Conservation (phyloP, 2,113 vertebrate genomes). For the Erythrolamprus reginae region DNA sequence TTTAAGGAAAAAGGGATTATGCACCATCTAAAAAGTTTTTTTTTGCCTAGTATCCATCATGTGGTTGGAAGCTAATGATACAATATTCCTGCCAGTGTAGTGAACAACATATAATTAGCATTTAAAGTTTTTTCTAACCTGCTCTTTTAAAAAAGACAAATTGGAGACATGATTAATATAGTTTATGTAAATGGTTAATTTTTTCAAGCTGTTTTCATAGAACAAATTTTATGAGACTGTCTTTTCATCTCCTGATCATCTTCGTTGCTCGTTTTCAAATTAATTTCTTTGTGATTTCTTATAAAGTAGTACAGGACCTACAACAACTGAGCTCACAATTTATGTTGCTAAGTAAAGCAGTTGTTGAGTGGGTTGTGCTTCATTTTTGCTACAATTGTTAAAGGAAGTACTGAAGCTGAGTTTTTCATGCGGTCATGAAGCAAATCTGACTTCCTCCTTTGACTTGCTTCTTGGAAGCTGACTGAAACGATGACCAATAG, state of each 20-base stretch:
- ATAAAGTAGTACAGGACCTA: neutral
- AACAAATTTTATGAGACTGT: neutral
- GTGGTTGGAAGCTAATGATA: neutral
- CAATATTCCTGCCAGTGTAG: neutral
- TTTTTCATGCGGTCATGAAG: neutral
- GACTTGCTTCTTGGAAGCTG: neutral
- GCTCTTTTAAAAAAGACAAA: neutral
- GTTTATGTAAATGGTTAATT: neutral
- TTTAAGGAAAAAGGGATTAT: neutral
- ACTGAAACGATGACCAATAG: neutral
- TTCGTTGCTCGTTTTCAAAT: neutral
- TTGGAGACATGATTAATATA: neutral
- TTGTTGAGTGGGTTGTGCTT: neutral
- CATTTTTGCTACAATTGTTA: neutral
- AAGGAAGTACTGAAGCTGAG: neutral
- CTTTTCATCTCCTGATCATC: neutral
- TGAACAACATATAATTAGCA: neutral
- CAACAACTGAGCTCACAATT: neutral
- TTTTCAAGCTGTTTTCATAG: neutral
- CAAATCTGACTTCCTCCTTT: neutral
- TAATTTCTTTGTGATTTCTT: neutral
- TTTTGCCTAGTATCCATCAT: neutral
- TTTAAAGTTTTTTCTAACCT: neutral
- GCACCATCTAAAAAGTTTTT: neutral
- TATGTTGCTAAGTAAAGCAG: neutral